phyloP scores from a whole-genome alignment of 2,797 vertebrate species.

The Toxotes lorentzi region DNA sequence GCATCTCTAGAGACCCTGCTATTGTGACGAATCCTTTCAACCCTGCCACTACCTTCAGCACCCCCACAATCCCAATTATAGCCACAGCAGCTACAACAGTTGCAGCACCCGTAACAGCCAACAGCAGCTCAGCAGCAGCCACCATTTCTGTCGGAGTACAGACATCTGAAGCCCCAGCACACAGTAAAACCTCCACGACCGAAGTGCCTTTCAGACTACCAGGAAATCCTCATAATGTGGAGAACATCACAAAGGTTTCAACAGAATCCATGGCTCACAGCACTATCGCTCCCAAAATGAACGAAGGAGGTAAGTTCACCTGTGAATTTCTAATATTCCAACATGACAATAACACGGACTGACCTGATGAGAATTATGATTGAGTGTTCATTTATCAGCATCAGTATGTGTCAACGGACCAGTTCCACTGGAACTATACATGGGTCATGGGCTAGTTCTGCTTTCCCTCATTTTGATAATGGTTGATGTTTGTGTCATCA shows the following conservation, averaged over 20 bases:
- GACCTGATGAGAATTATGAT: not conserved
- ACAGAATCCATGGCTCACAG: accelerated
- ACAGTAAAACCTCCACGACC: accelerated
- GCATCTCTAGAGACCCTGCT: accelerated
- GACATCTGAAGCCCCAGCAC: accelerated
- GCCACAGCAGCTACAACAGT: not conserved
- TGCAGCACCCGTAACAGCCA: not conserved
- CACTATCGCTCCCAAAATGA: accelerated
- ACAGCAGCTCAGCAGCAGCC: not conserved
- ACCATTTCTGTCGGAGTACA: accelerated
- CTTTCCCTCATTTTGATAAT: too few species aligned
- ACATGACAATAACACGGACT: not conserved
- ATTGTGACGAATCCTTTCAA: accelerated
- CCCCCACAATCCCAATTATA: accelerated
- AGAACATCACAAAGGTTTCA: accelerated
- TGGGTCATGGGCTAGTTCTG: too few species aligned
- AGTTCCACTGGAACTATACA: too few species aligned
- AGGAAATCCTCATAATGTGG: accelerated
- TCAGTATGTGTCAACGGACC: too few species aligned
- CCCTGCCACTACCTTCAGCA: accelerated
- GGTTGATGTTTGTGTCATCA: too few species aligned
- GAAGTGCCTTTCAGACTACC: accelerated
- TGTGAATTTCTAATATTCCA: not conserved
- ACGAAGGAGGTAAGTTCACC: constrained; percentile 12
- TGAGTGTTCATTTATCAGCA: not conserved